Evolutionary conservation across 1,140 invertebrate species (phyloP), one percentile per base, ranked within the genome.

Genomic region (Trichogramma pretiosum): DNA sequence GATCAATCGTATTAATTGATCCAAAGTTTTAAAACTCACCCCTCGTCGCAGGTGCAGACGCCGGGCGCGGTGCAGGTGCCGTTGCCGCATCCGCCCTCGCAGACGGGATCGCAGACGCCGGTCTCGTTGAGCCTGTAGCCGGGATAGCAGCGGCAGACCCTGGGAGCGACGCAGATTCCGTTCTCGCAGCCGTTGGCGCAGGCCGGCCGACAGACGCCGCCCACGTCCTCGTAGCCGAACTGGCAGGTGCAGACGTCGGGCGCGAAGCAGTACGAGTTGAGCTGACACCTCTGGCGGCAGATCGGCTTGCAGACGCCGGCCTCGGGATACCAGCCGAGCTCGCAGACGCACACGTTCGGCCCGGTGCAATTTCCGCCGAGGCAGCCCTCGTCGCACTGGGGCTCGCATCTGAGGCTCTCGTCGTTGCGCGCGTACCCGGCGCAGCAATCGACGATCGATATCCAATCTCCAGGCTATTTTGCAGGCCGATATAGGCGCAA

Each of bases 71-170:
- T 59, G 35, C 70, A 73, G 0, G 56, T 46, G 0, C 69, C 70
- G 45, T 73, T 61, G 0, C 45, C 38, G 34, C 70, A 73, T 3
- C 62, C 67, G 5, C 62, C 59, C 33, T 69, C 63, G 46, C 70
- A 73, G 13, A 60, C 36, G 0, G 70, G 58, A 1, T 56, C 50
- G 48, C 70, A 73, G 5, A 56, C 45, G 7, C 61, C 57, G 3
- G n/a, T 33, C 7, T 64, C 57, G 32, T 63, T 65, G 21, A 64
- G 44, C 14, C 42, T 43, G 61, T 76, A 86, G 1, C 84, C 83
- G 11, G 73, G 63, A 32, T 74, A 75, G 58, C 84, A 87, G 1
- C 70, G 67, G 58, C 84, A 80, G 2, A 64, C 50, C 24, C 64
- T 59, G 3, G 67, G 64, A 1, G 65, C 68, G 16, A 74, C 60